Conservation (phyloP, 2,113 vertebrate genomes). For the Labrus mixtus region DNA sequence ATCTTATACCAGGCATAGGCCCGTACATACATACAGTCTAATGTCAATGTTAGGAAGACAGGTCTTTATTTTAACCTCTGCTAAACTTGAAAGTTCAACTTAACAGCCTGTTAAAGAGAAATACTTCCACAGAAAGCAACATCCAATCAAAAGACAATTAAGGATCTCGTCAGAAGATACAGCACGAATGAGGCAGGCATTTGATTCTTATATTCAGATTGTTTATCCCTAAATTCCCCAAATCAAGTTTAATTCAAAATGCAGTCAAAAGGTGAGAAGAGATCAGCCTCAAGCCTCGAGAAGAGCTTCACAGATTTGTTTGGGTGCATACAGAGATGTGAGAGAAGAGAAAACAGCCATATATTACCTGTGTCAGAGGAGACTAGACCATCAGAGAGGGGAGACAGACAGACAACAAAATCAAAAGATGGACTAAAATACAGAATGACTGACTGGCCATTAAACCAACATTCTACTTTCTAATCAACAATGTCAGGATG, state of each 20-base stretch:
- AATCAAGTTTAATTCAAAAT: slow-evolving; percentile 18
- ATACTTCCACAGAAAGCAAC: slow-evolving; percentile 69
- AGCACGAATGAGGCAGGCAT: slow-evolving; percentile 9
- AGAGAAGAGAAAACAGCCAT: slow-evolving; percentile 69
- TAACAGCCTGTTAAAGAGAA: neutral
- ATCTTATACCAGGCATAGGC: neutral
- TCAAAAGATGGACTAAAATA: slow-evolving; percentile 72
- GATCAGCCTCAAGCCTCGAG: slow-evolving; percentile 15
- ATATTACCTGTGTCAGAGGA: slow-evolving; percentile 85
- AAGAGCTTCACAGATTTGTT: slow-evolving; percentile 7
- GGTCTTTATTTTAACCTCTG: neutral
- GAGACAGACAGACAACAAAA: slow-evolving; percentile 75
- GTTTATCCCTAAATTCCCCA: slow-evolving; percentile 3
- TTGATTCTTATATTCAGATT: slow-evolving; percentile 4
- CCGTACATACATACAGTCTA: neutral
- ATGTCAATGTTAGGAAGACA: neutral
- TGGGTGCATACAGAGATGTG: slow-evolving; percentile 56
- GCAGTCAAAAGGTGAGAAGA: slow-evolving; percentile 21
- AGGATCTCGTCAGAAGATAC: slow-evolving; percentile 26
- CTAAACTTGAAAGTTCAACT: neutral
- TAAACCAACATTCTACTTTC: slow-evolving; percentile 28
- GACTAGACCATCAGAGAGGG: slow-evolving; percentile 81
- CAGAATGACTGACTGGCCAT: slow-evolving; percentile 42
- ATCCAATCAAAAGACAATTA: slow-evolving; percentile 17
- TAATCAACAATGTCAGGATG: slow-evolving; percentile 1